Conservation (phyloP, 2,113 vertebrate genomes). For the Alethe diademata region DNA sequence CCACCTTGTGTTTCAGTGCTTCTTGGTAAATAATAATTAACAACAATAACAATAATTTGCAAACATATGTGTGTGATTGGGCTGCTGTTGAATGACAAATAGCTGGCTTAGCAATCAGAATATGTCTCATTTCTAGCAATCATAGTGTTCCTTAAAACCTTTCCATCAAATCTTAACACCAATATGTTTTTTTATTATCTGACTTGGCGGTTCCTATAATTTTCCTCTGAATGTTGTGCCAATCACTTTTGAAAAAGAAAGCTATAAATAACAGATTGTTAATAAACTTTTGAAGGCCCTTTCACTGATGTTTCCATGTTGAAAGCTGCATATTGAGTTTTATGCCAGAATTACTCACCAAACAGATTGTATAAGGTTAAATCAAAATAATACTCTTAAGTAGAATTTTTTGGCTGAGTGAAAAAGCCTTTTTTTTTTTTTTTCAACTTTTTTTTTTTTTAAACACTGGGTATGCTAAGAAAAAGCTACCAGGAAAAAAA, state of each 20-base stretch:
- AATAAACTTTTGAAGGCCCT: slow-evolving; percentile 52
- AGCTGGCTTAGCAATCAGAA: background rate
- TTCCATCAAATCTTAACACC: background rate
- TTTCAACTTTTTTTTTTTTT: too few relatives aligned
- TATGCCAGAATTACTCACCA: slow-evolving; percentile 47
- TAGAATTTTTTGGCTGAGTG: background rate
- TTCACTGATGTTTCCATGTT: slow-evolving; percentile 43
- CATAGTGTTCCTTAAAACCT: background rate
- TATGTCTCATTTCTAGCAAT: slow-evolving; percentile 1
- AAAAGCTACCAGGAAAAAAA: background rate
- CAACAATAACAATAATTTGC: slow-evolving; percentile 55
- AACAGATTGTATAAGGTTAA: slow-evolving; percentile 44
- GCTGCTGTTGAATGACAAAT: slow-evolving; percentile 13
- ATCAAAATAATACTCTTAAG: slow-evolving; percentile 5
- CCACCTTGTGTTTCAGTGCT: background rate
- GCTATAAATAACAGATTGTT: slow-evolving; percentile 55
- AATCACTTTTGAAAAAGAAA: slow-evolving; percentile 12
- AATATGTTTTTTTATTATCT: background rate
- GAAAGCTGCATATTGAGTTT: slow-evolving; percentile 22
- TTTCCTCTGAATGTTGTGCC: slow-evolving; percentile 35
- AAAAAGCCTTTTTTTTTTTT: background rate
- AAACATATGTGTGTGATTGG: slow-evolving; percentile 17
- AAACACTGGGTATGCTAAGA: background rate
- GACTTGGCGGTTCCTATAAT: slow-evolving; percentile 7
- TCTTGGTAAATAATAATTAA: slow-evolving; percentile 58